Percentiles rank a stretch among this genome's conserved stretches.
phyloP scores from a whole-genome alignment of 2,113 vertebrate genomes.

The Psittacara wagleri region DNA sequence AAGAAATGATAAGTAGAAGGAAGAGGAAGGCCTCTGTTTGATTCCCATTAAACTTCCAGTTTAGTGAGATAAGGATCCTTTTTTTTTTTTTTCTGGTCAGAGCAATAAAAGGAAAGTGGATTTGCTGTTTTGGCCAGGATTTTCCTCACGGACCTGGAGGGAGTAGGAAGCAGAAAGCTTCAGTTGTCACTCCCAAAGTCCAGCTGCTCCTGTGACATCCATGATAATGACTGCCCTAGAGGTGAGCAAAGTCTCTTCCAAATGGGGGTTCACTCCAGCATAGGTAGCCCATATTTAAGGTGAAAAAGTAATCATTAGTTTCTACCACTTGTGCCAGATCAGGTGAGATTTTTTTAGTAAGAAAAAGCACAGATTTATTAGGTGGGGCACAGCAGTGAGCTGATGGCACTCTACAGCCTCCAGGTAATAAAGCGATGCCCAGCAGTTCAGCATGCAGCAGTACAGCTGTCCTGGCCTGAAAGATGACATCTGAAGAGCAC shows the following conservation, averaged over 20 bases:
- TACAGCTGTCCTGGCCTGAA: neutral
- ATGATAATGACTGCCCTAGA: neutral
- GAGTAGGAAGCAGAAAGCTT: neutral
- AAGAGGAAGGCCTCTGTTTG: conserved; percentile 19
- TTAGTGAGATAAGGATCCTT: conserved; percentile 18
- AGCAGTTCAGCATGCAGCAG: neutral
- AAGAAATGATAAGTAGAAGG: conserved; percentile 36
- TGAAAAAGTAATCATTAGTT: neutral
- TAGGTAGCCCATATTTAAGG: neutral
- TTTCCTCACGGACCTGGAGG: neutral
- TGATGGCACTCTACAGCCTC: neutral
- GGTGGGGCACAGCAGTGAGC: neutral
- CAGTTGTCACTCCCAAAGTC: neutral
- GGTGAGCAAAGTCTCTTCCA: neutral
- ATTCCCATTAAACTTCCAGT: conserved; percentile 24
- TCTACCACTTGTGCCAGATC: neutral
- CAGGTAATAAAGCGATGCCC: neutral
- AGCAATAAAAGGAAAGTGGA: conserved; percentile 14
- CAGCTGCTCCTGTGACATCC: neutral
- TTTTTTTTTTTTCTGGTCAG: neutral
- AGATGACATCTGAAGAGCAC: neutral
- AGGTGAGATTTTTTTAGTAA: neutral
- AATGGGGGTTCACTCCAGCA: neutral
- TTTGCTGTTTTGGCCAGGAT: neutral
- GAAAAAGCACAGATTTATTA: neutral